Base-by-base conservation (phyloP, 2,888 invertebrate genomes). In the Hirtodrosophila alboralis region DNA sequence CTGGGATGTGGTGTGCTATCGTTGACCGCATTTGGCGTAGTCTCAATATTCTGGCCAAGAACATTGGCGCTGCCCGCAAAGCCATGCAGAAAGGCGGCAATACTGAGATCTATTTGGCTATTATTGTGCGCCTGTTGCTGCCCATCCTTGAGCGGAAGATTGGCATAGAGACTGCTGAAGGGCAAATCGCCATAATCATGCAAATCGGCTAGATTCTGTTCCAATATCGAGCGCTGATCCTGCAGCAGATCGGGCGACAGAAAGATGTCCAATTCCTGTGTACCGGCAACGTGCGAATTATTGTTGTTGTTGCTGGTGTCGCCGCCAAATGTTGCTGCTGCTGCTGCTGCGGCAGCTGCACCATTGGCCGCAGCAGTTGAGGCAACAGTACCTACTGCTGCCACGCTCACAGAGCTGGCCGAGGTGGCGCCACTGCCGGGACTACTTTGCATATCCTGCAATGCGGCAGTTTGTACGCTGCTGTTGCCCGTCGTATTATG, bases 191-290 rank as follows among this genome's bases (percentile, higher is more conserved):
- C 91, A 65, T 92, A 93, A 64, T 93, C 93, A 60, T 91, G 91
- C 8, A 93, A 83, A 86, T 93, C 93, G 0, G 93, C 92, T 63
- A 93, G 76, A 70, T 93, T 93, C 69, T 93, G 93, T 38, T 92
- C 92, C 75, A 91, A 91, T 0, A 93, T 92, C 0, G 93, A 92
- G 16, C 88, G 88, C 33, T 87, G 85, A 52, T 89, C 88, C 48
- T 86, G 83, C 65, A 87, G 83, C 23, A 84, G 63, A 12, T 90
- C 73, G 89, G 92, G 27, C 83, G 92, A 73, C 75, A 87, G 61
- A 90, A 88, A 87, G 4, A 85, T 61, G 38, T 88, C 88, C 52
- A 88, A 37, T 41, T 89, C 87, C 1, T 79, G 71, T 0, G 73
- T 14, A 71, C 68, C 0, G 37, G 57, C 6, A 45, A 23, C 0